Base-by-base conservation (phyloP, 2,113 vertebrate species). In the Chascanopsetta lugubris region DNA sequence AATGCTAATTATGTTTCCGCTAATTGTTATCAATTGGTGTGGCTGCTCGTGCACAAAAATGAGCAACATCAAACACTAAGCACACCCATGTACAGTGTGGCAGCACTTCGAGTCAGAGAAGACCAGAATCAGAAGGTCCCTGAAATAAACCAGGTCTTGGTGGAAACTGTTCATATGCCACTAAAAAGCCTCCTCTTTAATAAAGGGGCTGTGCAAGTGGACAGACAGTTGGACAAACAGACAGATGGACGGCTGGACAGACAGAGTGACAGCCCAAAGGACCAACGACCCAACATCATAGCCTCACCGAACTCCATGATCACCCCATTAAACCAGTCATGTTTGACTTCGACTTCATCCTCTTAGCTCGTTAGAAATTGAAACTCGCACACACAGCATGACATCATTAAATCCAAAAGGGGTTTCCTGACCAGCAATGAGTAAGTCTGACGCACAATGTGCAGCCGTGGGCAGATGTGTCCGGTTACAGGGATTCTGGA, bases 381-480 rank as follows among this genome's bases (percentile, higher is more conserved):
- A 42, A 6, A 42, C 38, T 6, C 38, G 12, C 38, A 42, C 38
- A 42, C 12, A n/a, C 2, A n/a, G 17, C 38, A 42, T 42, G 15
- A 25, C 8, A 18, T 24, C 2, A 26, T n/a, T 8, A 11, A 36
- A 45, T 34, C 17, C 2, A 13, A n/a, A 40, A 15, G 15, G n/a
- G 4, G 13, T 22, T n/a, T 46, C 36, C 61, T 2, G 27, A 27
- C n/a, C 10, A 50, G 25, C 27, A 17, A 8, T 50, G 24, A 45
- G 27, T 6, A 17, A 69, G 21, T 4, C 6, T 32, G 10, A 49
- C 5, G 2, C 11, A 61, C 29, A 65, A 45, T 36, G 3, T 24
- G 21, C 18, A 43, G 38, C n/a, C 48, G n/a, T n/a, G 25, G 49
- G 13, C 29, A 30, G 34, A 47, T 42, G 38, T 61, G 27, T 75